These are phyloP conservation scores for Stichodactyla mertensii DNA, from an alignment of 64 coral and sea anemone genomes.

Conservation along the genomic window DNA sequence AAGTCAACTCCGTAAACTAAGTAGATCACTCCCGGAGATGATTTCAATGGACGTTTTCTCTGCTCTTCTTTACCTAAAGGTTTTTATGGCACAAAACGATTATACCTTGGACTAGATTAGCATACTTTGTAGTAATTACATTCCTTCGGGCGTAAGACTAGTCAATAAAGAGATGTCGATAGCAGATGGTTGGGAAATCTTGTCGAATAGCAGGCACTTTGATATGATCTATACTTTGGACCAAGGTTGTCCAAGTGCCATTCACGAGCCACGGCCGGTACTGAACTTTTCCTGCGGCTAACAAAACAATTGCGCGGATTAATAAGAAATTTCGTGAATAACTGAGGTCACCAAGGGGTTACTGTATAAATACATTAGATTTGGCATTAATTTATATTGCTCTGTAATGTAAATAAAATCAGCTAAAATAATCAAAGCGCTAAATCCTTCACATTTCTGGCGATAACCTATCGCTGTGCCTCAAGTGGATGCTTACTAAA, in stretches of 20 bases:
- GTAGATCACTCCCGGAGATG: not conserved
- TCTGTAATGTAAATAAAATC: not conserved
- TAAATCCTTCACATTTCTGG: not conserved
- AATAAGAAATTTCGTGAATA: not conserved
- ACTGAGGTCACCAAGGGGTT: not conserved
- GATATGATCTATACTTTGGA: not conserved
- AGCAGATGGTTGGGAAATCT: not conserved
- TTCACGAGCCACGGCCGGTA: not conserved
- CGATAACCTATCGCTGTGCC: not conserved
- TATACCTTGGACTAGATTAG: not conserved
- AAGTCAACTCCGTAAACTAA: not conserved
- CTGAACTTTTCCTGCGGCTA: not conserved
- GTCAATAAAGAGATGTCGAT: conserved; percentile 4
- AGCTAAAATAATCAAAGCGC: not conserved
- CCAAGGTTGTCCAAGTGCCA: not conserved
- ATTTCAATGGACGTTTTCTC: not conserved
- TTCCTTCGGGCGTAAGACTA: not conserved
- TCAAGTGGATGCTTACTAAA: not conserved
- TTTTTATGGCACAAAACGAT: not conserved
- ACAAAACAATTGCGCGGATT: not conserved
- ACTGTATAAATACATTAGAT: not conserved
- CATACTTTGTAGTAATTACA: not conserved
- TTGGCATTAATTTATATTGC: conserved; percentile 1
- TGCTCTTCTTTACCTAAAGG: not conserved
- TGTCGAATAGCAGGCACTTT: not conserved